Conservation (phyloP, 2,113 vertebrate species). For the Macaca nemestrina region DNA sequence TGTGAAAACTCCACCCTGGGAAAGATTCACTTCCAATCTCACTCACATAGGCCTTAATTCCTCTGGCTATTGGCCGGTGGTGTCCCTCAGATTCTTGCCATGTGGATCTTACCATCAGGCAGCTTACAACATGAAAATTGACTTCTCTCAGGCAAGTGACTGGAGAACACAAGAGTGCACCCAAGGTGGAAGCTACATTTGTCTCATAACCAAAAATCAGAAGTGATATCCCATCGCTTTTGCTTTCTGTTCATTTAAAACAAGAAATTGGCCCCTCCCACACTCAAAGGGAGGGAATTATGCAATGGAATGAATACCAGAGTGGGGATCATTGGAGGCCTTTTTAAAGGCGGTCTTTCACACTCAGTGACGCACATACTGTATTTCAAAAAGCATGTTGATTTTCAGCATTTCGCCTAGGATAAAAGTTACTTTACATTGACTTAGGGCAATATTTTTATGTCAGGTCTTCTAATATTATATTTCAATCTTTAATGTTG, state of each 20-base stretch:
- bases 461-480: not conserved
- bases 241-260: not conserved
- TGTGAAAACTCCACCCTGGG: not conserved
- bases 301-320: not conserved
- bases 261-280: not conserved
- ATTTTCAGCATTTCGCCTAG: not conserved
- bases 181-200: not conserved
- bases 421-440: not conserved
- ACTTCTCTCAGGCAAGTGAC: not conserved
- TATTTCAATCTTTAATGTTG: slow-evolving; percentile 17
- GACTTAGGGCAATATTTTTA: not conserved
- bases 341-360: not conserved
- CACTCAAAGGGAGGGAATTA: not conserved
- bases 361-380: not conserved
- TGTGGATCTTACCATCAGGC: not conserved
- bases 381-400: not conserved
- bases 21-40: not conserved
- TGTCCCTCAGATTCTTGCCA: not conserved
- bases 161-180: not conserved
- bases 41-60: not conserved
- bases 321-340: not conserved
- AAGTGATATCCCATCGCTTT: not conserved
- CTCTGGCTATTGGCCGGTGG: not conserved
- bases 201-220: not conserved
- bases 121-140: not conserved